Evolutionary conservation across 2,888 invertebrate species (phyloP), one percentile per base, ranked within the genome.

Genomic region (Tipula lateralis): DNA sequence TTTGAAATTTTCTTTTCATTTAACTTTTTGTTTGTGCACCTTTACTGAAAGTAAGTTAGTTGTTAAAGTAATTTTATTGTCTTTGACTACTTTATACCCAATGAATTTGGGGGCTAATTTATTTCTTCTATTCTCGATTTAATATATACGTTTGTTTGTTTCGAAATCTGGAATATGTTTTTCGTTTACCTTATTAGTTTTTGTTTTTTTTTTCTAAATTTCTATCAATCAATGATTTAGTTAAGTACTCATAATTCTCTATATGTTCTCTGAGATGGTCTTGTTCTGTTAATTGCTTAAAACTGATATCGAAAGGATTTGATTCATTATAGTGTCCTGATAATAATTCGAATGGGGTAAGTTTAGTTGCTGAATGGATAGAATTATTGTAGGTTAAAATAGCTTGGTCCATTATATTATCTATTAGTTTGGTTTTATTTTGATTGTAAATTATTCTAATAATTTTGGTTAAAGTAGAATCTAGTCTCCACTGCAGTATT

Each of bases 71-170:
- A 66, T 66, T 1, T 66, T 66, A n/a, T 84, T 84, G 80, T 85
- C 36, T 36, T 85, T 29, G 50, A 66, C 16, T n/a, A n/a, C n/a
- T n/a, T 85, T 84, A 83, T 85, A 83, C 32, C 36, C 44, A 1
- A 82, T 82, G 82, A 85, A 85, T 83, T 66, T 84, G 16, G 66
- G 66, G 19, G 66, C 66, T 66, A 66, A 66, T 9, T 66, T 66
- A 16, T 66, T 16, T 16, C 83, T 44, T 83, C 84, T 84, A 29
- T 84, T 83, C 16, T 84, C 85, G 5, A 36, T 30, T 84, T 84
- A 84, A 50, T 84, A 84, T n/a, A 84, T 82, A 1, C 24, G 29
- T 29, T 81, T 39, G 30, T 84, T 32, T 81, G n/a, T 7, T n/a
- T 84, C n/a, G 24, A 39, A 83, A 6, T 84, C 19, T 80, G 13